These are phyloP conservation scores for Salarias fasciatus DNA, from an alignment of 2,797 vertebrate genomes.

Conservation along the genomic window DNA sequence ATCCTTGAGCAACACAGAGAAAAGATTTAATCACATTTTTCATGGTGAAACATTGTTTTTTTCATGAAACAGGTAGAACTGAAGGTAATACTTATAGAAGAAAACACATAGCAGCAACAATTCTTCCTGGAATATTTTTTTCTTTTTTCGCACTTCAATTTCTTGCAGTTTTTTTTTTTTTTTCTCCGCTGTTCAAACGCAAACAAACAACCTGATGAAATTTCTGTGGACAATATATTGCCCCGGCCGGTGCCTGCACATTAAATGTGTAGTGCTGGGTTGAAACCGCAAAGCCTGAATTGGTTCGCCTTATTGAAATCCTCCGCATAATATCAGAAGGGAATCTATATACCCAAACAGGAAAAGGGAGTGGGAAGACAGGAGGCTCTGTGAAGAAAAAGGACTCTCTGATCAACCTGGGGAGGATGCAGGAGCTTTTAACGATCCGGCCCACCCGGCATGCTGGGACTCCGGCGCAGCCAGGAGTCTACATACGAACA, in stretches of 20 bases:
- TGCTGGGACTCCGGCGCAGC: conserved; percentile 36
- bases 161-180: conserved; percentile 14
- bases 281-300: conserved; percentile 58
- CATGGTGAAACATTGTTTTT: conserved; percentile 31
- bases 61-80: conserved; percentile 20
- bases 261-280: conserved; percentile 35
- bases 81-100: conserved; percentile 33
- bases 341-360: conserved; percentile 43
- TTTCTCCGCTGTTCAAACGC: conserved; percentile 21
- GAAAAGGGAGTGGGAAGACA: neutral
- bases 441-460: conserved; percentile 36
- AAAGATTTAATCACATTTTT: conserved; percentile 36
- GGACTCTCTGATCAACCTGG: conserved; percentile 19
- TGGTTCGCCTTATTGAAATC: conserved; percentile 68
- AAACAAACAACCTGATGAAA: conserved; percentile 71
- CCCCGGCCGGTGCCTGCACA: conserved; percentile 37
- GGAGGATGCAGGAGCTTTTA: conserved; percentile 29
- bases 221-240: conserved; percentile 64
- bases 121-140: conserved; percentile 36
- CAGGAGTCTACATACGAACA: conserved; percentile 46
- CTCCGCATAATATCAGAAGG: conserved; percentile 49
- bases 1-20: conserved; percentile 24
- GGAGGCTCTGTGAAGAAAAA: conserved; percentile 1
- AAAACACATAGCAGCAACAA: conserved; percentile 9
- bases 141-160: conserved; percentile 42